phyloP scores from a whole-genome alignment of 2,113 vertebrate species.

The pig (Sus scrofa) region DNA sequence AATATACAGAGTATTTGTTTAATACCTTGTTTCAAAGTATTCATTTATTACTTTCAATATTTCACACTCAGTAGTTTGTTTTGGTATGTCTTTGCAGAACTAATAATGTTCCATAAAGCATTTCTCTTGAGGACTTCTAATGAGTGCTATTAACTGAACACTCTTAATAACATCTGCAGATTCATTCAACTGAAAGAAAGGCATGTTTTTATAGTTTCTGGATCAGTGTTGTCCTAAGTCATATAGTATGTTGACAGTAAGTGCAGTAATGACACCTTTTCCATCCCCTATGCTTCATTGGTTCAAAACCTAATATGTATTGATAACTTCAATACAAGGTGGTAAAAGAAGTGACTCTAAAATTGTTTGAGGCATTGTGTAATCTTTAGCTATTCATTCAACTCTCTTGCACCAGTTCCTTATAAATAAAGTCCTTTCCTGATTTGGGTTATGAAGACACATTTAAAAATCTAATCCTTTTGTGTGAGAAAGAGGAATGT shows the following conservation, averaged over 20 bases:
- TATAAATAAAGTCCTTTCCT: background rate
- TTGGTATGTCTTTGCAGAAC: constrained; percentile 45
- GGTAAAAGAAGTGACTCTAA: background rate
- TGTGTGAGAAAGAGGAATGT: background rate
- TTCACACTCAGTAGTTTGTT: constrained; percentile 40
- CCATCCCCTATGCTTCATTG: background rate
- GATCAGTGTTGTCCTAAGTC: background rate
- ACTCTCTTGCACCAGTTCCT: background rate
- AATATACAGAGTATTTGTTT: background rate
- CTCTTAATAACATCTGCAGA: background rate
- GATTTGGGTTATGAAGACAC: background rate
- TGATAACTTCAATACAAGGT: background rate
- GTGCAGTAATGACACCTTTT: background rate
- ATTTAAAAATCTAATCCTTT: background rate
- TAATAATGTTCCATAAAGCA: constrained; percentile 42
- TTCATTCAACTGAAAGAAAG: background rate
- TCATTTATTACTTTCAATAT: background rate
- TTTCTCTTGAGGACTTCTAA: constrained; percentile 52
- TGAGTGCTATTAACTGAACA: constrained; percentile 35
- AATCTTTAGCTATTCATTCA: background rate
- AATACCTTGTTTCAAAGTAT: background rate
- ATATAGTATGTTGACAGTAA: background rate
- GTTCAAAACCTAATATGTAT: background rate
- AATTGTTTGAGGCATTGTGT: background rate
- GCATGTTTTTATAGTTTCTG: constrained; percentile 30